A percentile compares a stretch with the other conserved stretches of the same genome.
phyloP scores from a whole-genome alignment of 2,797 vertebrate species.

The Spinibarbus caldwelli region DNA sequence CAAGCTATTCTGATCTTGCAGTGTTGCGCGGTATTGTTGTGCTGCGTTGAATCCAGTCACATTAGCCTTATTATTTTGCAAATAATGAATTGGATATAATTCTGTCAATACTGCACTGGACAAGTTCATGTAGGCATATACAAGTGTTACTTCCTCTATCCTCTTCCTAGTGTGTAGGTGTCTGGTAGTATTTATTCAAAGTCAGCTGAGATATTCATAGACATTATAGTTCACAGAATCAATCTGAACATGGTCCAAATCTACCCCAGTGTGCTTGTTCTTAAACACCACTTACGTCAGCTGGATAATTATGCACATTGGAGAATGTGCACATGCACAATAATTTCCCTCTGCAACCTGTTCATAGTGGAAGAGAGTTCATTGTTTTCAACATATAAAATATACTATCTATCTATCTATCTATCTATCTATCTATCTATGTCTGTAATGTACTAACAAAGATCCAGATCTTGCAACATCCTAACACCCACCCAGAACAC shows the following conservation, averaged over 20 bases:
- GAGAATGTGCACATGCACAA: no score
- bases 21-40: neutral
- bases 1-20: neutral
- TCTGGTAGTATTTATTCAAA: neutral
- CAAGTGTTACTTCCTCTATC: neutral
- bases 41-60: neutral
- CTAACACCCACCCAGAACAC: neutral
- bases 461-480: neutral
- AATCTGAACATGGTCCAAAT: neutral
- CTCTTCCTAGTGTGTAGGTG: neutral
- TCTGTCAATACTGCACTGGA: neutral
- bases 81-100: neutral
- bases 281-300: neutral
- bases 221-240: neutral
- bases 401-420: no score
- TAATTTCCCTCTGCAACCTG: no score
- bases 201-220: neutral
- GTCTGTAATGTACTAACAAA: neutral
- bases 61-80: neutral
- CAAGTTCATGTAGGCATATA: neutral
- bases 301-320: neutral
- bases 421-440: no score
- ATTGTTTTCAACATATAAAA: no score
- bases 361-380: no score
- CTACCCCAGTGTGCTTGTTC: neutral